Conservation (phyloP, 2,797 vertebrate species). For the Sebastes alutus region DNA sequence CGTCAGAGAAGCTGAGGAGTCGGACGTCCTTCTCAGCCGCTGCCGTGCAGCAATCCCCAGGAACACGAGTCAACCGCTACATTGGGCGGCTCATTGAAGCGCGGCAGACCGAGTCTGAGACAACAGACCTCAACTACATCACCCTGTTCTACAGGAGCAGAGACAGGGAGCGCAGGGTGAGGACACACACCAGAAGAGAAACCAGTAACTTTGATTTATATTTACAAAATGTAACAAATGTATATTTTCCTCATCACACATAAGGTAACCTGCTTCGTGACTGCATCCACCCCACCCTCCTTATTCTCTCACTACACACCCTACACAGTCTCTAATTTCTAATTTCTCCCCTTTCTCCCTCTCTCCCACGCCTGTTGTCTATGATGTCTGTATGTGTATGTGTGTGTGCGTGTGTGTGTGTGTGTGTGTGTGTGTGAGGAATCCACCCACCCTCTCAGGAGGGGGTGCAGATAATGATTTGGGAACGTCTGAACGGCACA, state of each 20-base stretch:
- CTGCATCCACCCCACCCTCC: slow-evolving; percentile 21
- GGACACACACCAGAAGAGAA: slow-evolving; percentile 34
- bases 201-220: not conserved
- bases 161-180: slow-evolving; percentile 92
- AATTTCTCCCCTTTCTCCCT: slow-evolving; percentile 48
- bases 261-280: slow-evolving; percentile 60
- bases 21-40: slow-evolving; percentile 93
- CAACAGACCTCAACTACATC: slow-evolving; percentile 91
- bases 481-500: slow-evolving; percentile 74
- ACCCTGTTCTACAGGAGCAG: slow-evolving; percentile 91
- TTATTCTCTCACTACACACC: slow-evolving; percentile 47
- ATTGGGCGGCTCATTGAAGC: slow-evolving; percentile 96
- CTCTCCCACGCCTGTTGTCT: slow-evolving; percentile 72
- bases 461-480: slow-evolving; percentile 82
- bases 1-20: slow-evolving; percentile 94
- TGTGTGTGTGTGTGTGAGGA: slow-evolving; percentile 28
- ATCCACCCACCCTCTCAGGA: slow-evolving; percentile 80
- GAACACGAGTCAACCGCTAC: slow-evolving; percentile 94
- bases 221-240: slow-evolving; percentile 27
- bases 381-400: slow-evolving; percentile 48
- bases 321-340: slow-evolving; percentile 50
- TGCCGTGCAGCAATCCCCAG: slow-evolving; percentile 88
- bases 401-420: slow-evolving; percentile 27
- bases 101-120: slow-evolving; percentile 93
- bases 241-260: slow-evolving; percentile 47